Evolutionary conservation across 1,140 invertebrate species (phyloP), one percentile per base, ranked within the genome.

Genomic region (Anthonomus grandis): DNA sequence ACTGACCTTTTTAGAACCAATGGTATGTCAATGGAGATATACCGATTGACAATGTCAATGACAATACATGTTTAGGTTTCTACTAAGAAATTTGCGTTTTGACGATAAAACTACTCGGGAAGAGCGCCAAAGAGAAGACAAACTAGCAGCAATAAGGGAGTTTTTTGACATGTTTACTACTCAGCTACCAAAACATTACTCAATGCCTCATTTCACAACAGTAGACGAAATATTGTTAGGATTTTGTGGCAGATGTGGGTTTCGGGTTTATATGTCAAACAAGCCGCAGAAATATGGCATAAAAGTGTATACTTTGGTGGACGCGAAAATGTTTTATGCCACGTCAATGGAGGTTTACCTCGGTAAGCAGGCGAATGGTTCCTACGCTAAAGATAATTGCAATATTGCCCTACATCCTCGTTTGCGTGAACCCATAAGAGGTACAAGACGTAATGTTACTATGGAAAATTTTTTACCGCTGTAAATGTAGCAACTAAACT

Each of bases 271-370:
- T 50, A 64, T 66, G 3, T 52, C 50, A 8, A 25, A n/a, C 8
- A 62, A 66, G 50, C 44, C 62, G 12, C 55, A 63, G 34, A 55
- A 53, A 49, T 60, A 64, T 52, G 62, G 57, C 3, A 44, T 61
- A 25, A 61, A 65, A 56, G 45, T 63, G 15, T 57, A 56, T 49
- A 15, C 44, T 21, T 34, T 62, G 18, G 47, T 27, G n/a, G 60
- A 64, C 37, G 47, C 57, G 4, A 59, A 49, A 59, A 45, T 51
- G 19, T 59, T 49, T 46, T 63, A 64, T 44, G 54, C 57, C n/a
- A 13, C 10, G 10, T 44, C 52, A 31, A 34, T 64, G 47, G 58
- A 61, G 54, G 37, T 65, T 17, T 65, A 62, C 25, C 22, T 59
- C 8, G 59, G 59, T 13, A 10, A 58, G 44, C 51, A 64, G 39